Conservation (phyloP, 2,888 invertebrate genomes). For the Cosmorhoe ocellata region DNA sequence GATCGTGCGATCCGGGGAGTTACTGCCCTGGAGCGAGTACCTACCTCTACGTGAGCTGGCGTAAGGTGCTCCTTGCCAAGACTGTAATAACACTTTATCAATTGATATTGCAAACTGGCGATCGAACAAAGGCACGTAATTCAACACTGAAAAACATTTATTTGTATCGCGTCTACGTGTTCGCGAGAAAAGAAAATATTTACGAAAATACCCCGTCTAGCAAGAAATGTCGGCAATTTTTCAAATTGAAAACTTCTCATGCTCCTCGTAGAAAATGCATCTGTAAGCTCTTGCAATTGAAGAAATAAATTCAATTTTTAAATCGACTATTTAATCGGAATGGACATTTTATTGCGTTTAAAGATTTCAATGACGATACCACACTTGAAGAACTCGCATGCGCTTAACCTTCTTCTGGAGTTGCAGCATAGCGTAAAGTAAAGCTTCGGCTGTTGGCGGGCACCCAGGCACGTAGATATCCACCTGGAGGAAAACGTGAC, state of each 20-base stretch:
- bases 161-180: slow-evolving; percentile 19
- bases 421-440: slow-evolving; percentile 92
- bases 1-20: slow-evolving; percentile 15
- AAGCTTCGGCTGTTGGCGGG: slow-evolving; percentile 96
- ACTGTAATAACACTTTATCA: slow-evolving; percentile 10
- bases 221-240: neutral
- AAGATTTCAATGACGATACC: slow-evolving; percentile 61
- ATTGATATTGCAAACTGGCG: slow-evolving; percentile 18
- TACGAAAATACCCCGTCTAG: neutral
- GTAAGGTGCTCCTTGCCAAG: slow-evolving; percentile 12
- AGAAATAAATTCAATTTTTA: slow-evolving; percentile 5
- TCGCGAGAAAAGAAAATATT: slow-evolving; percentile 5
- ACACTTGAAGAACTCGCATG: slow-evolving; percentile 80
- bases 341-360: neutral
- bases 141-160: slow-evolving; percentile 19
- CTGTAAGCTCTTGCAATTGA: neutral
- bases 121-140: slow-evolving; percentile 18
- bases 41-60: slow-evolving; percentile 37
- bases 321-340: neutral
- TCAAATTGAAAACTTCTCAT: slow-evolving; percentile 8
- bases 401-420: slow-evolving; percentile 94
- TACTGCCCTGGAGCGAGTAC: slow-evolving; percentile 33
- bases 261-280: slow-evolving; percentile 5
- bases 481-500: slow-evolving; percentile 49
- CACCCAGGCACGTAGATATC: slow-evolving; percentile 97